Percentiles rank a stretch among this genome's conserved stretches.
Conservation (phyloP, 2,888 invertebrate species). For the Fissipunctia ypsillon region DNA sequence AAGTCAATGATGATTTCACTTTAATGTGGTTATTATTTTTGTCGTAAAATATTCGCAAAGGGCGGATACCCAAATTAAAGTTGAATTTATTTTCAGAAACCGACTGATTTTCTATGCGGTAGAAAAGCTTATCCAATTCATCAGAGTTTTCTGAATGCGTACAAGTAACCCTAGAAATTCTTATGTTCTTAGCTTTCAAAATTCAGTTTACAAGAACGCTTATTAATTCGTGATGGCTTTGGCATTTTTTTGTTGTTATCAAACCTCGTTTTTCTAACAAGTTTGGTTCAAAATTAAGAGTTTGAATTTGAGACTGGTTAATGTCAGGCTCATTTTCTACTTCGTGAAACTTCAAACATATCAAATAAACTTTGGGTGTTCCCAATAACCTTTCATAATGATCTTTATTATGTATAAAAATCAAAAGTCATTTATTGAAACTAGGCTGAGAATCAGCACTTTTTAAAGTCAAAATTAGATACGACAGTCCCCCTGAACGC, state of each 20-base stretch:
- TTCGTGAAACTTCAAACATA: neutral
- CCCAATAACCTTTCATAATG: neutral
- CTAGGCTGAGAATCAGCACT: too few relatives aligned
- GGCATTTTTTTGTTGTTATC: neutral
- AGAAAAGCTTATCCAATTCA: neutral
- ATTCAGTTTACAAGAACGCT: neutral
- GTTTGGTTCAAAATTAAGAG: neutral
- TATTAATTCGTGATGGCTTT: neutral
- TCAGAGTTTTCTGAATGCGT: neutral
- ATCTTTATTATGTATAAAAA: too few relatives aligned
- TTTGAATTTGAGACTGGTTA: neutral
- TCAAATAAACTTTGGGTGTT: neutral
- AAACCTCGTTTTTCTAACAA: neutral
- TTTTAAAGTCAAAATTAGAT: too few relatives aligned
- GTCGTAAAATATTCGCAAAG: neutral
- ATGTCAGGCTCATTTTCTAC: neutral
- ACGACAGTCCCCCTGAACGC: too few relatives aligned
- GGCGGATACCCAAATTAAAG: neutral
- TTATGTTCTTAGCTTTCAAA: neutral
- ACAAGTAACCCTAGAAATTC: too few relatives aligned
- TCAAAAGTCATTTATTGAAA: too few relatives aligned
- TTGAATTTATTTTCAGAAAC: neutral
- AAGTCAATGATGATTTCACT: neutral
- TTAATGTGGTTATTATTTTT: neutral
- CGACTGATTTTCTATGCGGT: neutral